Percentiles rank a stretch among this genome's conserved stretches.
These are phyloP conservation scores for Epizoanthus rinbou DNA, from an alignment of 92 coral and sea anemone genomes.

Conservation along the genomic window DNA sequence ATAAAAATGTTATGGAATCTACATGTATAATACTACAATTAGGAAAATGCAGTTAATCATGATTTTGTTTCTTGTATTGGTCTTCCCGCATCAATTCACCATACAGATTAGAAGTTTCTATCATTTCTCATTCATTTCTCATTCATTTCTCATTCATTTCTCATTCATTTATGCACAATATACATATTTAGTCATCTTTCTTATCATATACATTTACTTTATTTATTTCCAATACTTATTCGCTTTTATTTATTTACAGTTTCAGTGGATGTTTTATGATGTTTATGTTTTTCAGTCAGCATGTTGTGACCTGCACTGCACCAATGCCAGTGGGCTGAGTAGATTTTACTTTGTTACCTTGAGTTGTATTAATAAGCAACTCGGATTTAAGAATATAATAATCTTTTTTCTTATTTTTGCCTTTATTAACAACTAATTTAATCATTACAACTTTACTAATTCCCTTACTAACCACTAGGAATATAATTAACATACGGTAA, in stretches of 20 bases:
- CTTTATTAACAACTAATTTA: conserved; percentile 2
- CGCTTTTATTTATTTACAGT: not conserved
- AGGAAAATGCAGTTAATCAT: too few relatives aligned
- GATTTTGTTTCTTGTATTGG: too few relatives aligned
- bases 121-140: too few relatives aligned
- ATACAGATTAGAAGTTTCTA: too few relatives aligned
- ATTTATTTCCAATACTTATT: not conserved
- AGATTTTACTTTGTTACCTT: conserved; percentile 5
- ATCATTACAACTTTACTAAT: too few relatives aligned
- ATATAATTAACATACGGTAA: too few relatives aligned
- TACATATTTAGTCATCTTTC: not conserved
- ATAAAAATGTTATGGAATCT: too few relatives aligned
- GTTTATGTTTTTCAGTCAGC: conserved; percentile 38
- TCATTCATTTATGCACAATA: too few relatives aligned
- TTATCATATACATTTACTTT: not conserved
- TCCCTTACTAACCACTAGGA: not conserved
- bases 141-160: too few relatives aligned
- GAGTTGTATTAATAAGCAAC: not conserved
- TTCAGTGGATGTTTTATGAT: conserved; percentile 1
- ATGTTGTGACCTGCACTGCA: conserved; percentile 41
- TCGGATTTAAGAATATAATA: not conserved
- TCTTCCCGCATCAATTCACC: too few relatives aligned
- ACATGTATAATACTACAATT: too few relatives aligned
- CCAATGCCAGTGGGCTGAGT: conserved; percentile 46
- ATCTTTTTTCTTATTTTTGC: not conserved